Evolutionary conservation across 2,888 invertebrate genomes (phyloP), one percentile per base, ranked within the genome.

Genomic region (Heliconius cydno): DNA sequence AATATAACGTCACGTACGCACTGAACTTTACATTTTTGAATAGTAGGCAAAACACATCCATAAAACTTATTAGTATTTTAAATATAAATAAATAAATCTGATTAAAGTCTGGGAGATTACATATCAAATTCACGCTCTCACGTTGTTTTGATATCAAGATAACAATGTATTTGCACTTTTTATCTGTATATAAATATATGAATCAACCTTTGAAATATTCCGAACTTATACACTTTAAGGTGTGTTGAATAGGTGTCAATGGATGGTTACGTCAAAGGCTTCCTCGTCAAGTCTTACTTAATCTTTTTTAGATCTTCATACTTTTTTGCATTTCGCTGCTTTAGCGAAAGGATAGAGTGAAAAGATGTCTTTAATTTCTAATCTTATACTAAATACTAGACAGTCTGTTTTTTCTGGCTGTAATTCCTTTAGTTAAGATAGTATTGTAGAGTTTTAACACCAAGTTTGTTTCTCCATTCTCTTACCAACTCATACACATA

Each of bases 51-150:
- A n/a, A n/a, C n/a, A n/a, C n/a, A n/a, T n/a, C n/a, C n/a, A n/a
- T n/a, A n/a, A n/a, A n/a, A n/a, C n/a, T n/a, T n/a, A n/a, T n/a
- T n/a, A n/a, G n/a, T n/a, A n/a, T n/a, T n/a, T n/a, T n/a, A n/a
- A n/a, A n/a, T 57, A 5, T 12, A 3, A 34, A 67, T 22, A 38
- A 67, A 70, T 70, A n/a, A 70, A 41, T 70, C 25, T 41, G 68
- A 70, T 25, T 70, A 70, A 70, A 70, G 13, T 70, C 13, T 70
- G 3, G 0, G 34, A 41, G 68, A 70, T 70, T 70, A 70, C 41
- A 68, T 68, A 68, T 41, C n/a, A 41, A 68, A 68, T 25, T 68
- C n/a, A 25, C 68, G 13, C 2, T 70, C 68, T 41, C 68, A 41
- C 25, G 41, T 68, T 25, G 68, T 15, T 41, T 41, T 7, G 41